Evolutionary conservation across 1,140 invertebrate genomes (phyloP), one percentile per base, ranked within the genome.

Genomic region (Trachymyrmex cornetzi): DNA sequence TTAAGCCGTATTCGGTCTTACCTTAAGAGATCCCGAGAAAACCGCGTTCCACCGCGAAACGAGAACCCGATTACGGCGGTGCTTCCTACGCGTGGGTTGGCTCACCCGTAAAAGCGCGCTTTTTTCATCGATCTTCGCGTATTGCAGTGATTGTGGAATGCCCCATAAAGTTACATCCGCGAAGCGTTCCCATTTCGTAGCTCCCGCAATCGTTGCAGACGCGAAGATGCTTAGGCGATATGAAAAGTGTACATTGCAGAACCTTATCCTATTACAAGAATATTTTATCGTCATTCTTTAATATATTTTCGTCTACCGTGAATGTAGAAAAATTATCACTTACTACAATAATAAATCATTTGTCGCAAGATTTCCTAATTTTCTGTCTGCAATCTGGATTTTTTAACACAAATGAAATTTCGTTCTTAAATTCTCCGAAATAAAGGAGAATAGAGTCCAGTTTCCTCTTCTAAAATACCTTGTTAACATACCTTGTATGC

Each of bases 1-100:
- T 90, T 90, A 88, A 90, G 22, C 89, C 90, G 82, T 88, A 91
- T 91, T 91, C 87, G 87, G 89, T 71, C 24, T 85, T 88, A 67
- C 9, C 16, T 4, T n/a, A 9, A 4, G 74, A 38, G 24, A 38
- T 44, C 27, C 48, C 22, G 67, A 12, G 34, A 5, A 72, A 72
- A 34, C 48, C 59, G 53, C 67, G 72, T 67, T 53, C 50, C 66
- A 55, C 50, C 59, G 69, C 48, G 48, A 34, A 53, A 53, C 59
- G 9, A 38, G 44, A 27, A 22, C 12, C 55, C 48, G 61, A 53
- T 71, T 69, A 64, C 77, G 44, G 24, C 79, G 24, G 11, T 30
- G 24, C 34, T n/a, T 57, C 30, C 38, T 7, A n/a, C 63, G 53
- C n/a, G 50, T 53, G 16, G 48, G 72, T 22, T 50, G 57, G 67